Evolutionary conservation across 2,888 invertebrate genomes (phyloP), one percentile per base, ranked within the genome.

Genomic region (Drosophila mettleri): DNA sequence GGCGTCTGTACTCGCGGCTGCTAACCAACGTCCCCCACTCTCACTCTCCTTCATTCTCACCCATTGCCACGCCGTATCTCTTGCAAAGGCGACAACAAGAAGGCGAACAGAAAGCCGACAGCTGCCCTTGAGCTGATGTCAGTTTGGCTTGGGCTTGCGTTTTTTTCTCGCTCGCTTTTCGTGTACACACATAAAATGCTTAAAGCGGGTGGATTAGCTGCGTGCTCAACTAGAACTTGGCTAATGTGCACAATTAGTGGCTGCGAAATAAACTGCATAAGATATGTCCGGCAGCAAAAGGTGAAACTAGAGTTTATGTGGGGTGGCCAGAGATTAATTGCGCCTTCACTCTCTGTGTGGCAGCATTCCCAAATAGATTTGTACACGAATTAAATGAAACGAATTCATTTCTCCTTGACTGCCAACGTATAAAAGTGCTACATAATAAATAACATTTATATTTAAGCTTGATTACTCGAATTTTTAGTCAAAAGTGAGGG

Each of bases 171-270:
- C 65, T 52, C 38, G 36, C 12, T 31, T 39, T 33, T 29, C 10
- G 6, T 31, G 10, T 12, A 24, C 58, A 39, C 38, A 58, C 63
- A 75, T 80, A 83, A 77, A 76, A 57, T 60, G 68, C 62, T 60
- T 58, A 24, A 77, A 80, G 66, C 70, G 81, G 80, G 84, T 80
- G 70, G 78, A 86, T 81, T 81, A 86, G 80, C 69, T 62, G 41
- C 64, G 41, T 57, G 64, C 41, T 58, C 14, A 27, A 31, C 45
- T 51, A 27, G 29, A 49, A 73, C 46, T 67, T 52, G 52, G 31
- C 51, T 48, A 41, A 60, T 57, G 41, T 24, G 52, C 52, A 34
- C 20, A 31, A 18, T 22, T 49, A 45, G 20, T 38, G 72, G 49
- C 24, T 16, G 43, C 18, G 27, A 24, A 64, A 48, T 57, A 48